Base-by-base conservation (phyloP, 2,113 vertebrate genomes). In the Ciconia maguari region DNA sequence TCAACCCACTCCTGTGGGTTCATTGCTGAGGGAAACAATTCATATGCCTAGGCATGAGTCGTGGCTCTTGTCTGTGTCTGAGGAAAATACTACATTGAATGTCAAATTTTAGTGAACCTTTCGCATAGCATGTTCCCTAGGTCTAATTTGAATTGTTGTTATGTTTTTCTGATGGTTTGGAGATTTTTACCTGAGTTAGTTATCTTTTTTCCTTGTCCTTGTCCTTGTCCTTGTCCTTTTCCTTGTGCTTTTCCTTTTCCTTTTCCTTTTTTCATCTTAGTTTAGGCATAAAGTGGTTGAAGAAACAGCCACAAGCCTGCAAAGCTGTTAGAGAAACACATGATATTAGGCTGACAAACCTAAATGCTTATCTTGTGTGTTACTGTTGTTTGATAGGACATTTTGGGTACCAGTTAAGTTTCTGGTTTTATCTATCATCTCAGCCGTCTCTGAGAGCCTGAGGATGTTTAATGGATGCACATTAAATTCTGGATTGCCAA, bases 111-210 rank as follows among this genome's bases (percentile, higher is more conserved):
- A 60, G 19, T 25, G 36, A 81, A 65, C 13, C 2, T 83, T 62
- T 58, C 3, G 5, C 3, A 5, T 36, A 60, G 34, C 12, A 29
- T 0, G 0, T 42, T 87, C 12, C 18, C 14, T 57, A 41, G 7
- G 17, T 79, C 18, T 70, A 32, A 48, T n/a, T 6, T 75, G 13
- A 52, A 57, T 83, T 51, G 8, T 29, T 71, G 38, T 29, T 77
- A 46, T 0, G 1, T 60, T 68, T 82, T 93, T 42, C 38, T 75
- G 70, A 46, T 78, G 29, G 34, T 88, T 70, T 71, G 8, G 18
- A 38, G n/a, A 32, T 21, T 62, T 60, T 41, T 46, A 48, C 41
- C 21, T 2, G 9, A 58, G 20, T 48, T 36, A 34, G 12, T 64
- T 54, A 3, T 20, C 7, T 42, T 42, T 25, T 38, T 38, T 38